phyloP scores from a whole-genome alignment of 1,140 invertebrate genomes.

The Listronotus bonariensis region DNA sequence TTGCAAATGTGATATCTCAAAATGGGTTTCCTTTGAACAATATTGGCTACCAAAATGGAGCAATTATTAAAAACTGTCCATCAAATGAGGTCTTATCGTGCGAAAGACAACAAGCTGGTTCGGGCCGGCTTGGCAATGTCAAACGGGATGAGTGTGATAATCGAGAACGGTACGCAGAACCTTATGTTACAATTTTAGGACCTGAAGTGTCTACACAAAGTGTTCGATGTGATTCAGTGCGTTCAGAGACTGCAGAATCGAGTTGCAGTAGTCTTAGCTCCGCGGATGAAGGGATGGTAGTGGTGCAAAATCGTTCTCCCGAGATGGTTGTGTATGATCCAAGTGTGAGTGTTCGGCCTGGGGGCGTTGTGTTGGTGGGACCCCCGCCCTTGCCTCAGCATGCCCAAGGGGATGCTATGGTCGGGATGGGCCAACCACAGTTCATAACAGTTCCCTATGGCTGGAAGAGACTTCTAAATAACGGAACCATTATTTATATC shows the following conservation, averaged over 20 bases:
- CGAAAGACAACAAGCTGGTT: slow-evolving; percentile 41
- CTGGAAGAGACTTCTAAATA: slow-evolving; percentile 61
- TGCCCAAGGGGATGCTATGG: slow-evolving; percentile 37
- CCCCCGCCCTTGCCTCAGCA: slow-evolving; percentile 38
- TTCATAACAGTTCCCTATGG: slow-evolving; percentile 60
- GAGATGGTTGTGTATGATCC: slow-evolving; percentile 55
- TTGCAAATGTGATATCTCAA: slow-evolving; percentile 45
- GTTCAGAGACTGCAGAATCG: slow-evolving; percentile 57
- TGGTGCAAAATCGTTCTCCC: slow-evolving; percentile 45
- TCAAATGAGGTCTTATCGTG: slow-evolving; percentile 40
- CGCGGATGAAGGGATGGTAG: slow-evolving; percentile 50
- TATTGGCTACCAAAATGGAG: slow-evolving; percentile 42
- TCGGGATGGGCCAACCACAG: slow-evolving; percentile 30
- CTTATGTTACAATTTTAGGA: slow-evolving; percentile 51
- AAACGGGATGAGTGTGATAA: slow-evolving; percentile 48
- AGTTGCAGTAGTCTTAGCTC: slow-evolving; percentile 58
- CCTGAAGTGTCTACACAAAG: slow-evolving; percentile 45
- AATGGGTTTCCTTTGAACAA: slow-evolving; percentile 48
- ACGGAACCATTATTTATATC: slow-evolving; percentile 62
- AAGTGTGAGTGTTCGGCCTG: slow-evolving; percentile 52
- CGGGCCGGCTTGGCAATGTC: slow-evolving; percentile 41
- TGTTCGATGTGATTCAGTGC: slow-evolving; percentile 57
- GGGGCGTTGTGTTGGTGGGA: slow-evolving; percentile 47
- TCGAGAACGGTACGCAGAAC: slow-evolving; percentile 42
- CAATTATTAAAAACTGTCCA: slow-evolving; percentile 45